These are phyloP conservation scores for Halocynthia roretzi DNA, from an alignment of 23 tunicate species.

Conservation along the genomic window DNA sequence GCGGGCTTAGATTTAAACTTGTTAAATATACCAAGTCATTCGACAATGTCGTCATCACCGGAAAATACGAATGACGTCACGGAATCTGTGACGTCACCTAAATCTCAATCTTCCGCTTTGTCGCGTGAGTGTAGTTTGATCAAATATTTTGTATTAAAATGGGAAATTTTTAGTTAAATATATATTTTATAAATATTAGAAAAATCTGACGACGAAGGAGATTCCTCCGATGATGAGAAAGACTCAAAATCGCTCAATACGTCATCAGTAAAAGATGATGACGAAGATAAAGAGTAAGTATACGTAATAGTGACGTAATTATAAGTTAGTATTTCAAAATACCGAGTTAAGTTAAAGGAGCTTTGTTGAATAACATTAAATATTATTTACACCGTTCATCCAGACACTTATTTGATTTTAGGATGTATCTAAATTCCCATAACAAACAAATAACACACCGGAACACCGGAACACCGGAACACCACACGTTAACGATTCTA, in stretches of 20 bases:
- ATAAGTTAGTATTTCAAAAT: too few relatives aligned
- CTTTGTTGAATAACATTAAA: too few relatives aligned
- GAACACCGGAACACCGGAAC: neutral
- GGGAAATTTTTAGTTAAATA: neutral
- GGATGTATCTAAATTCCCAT: too few relatives aligned
- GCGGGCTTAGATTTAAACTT: neutral
- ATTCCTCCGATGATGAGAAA: neutral
- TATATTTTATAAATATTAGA: neutral
- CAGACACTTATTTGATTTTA: too few relatives aligned
- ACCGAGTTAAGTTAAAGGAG: too few relatives aligned
- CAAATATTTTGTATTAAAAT: neutral
- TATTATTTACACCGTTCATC: too few relatives aligned
- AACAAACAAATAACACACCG: neutral
- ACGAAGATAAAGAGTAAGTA: too few relatives aligned
- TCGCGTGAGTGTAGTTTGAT: slow-evolving; percentile 40
- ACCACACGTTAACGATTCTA: neutral
- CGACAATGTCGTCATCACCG: slow-evolving; percentile 27
- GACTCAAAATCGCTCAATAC: too few relatives aligned
- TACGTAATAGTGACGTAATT: too few relatives aligned
- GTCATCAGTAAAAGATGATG: too few relatives aligned
- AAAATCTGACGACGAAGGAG: neutral
- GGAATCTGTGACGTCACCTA: slow-evolving; percentile 40
- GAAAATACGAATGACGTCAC: slow-evolving; percentile 52
- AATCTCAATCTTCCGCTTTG: slow-evolving; percentile 35
- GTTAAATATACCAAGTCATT: neutral